phyloP scores from a whole-genome alignment of 2,113 vertebrate species.

The Seriola dumerili region DNA sequence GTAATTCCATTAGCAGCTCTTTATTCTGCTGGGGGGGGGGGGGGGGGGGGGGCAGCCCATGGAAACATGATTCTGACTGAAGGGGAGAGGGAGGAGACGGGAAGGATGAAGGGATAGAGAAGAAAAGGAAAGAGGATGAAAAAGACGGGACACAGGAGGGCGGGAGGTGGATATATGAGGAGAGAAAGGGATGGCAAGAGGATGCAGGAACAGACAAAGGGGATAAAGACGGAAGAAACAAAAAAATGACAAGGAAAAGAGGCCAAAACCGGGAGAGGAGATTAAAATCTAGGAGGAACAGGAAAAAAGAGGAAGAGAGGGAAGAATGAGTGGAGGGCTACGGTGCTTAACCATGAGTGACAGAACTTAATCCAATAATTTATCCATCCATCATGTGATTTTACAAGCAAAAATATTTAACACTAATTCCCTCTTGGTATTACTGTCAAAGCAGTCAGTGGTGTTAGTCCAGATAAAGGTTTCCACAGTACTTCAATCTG shows the following conservation, averaged over 20 bases:
- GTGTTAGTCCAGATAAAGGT: constrained; percentile 11
- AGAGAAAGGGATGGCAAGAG: neutral
- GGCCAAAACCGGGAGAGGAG: neutral
- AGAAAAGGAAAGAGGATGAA: constrained; percentile 20
- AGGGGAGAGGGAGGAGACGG: constrained; percentile 23
- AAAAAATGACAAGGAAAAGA: neutral
- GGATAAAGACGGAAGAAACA: neutral
- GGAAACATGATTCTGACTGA: constrained; percentile 49
- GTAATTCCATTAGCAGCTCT: constrained; percentile 67
- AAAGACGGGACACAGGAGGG: neutral
- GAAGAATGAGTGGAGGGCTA: constrained; percentile 2
- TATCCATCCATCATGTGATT: constrained; percentile 35
- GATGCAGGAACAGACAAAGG: neutral
- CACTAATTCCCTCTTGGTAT: constrained; percentile 26
- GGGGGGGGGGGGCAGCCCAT: neutral
- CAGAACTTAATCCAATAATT: constrained; percentile 44
- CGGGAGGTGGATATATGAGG: neutral
- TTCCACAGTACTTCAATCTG: neutral
- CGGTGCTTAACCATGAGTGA: constrained; percentile 32
- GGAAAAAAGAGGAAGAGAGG: neutral
- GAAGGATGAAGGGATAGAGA: constrained; percentile 26
- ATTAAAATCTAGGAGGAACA: neutral
- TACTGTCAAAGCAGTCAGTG: neutral
- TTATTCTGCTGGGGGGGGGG: constrained; percentile 24
- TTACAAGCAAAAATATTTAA: constrained; percentile 26